These are phyloP conservation scores for Numenius arquata DNA, from an alignment of 2,113 vertebrate genomes.

Conservation along the genomic window DNA sequence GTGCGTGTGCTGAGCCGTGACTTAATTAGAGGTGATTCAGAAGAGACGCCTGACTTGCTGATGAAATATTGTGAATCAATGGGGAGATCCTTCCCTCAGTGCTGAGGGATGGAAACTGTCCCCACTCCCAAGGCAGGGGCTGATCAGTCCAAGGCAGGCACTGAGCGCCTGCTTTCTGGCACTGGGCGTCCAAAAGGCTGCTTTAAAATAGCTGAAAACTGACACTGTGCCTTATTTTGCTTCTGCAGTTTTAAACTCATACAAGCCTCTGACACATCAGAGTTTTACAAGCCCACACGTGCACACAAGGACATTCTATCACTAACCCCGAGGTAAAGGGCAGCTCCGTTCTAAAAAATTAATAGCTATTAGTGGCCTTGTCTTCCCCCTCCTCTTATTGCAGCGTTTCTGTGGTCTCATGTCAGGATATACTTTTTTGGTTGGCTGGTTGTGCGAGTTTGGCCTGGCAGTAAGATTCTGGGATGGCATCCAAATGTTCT, in stretches of 20 bases:
- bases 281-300: background rate
- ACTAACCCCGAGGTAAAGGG: background rate
- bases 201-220: background rate
- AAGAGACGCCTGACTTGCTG: fast-evolving
- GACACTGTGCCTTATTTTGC: background rate
- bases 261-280: background rate
- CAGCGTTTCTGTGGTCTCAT: background rate
- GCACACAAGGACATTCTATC: background rate
- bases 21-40: background rate
- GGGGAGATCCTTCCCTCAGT: background rate
- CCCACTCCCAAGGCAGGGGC: background rate
- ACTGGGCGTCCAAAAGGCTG: background rate
- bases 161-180: background rate
- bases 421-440: background rate
- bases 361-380: background rate
- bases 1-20: fast-evolving
- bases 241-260: background rate
- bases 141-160: background rate
- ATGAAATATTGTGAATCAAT: background rate
- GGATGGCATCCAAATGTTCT: background rate
- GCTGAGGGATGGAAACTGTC: fast-evolving
- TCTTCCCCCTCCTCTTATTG: background rate
- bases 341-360: background rate
- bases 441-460: background rate
- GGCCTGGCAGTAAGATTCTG: background rate